Evolutionary conservation across 2,113 vertebrate species (phyloP), one percentile per base, ranked within the genome.

Genomic region (Nymphicus hollandicus): DNA sequence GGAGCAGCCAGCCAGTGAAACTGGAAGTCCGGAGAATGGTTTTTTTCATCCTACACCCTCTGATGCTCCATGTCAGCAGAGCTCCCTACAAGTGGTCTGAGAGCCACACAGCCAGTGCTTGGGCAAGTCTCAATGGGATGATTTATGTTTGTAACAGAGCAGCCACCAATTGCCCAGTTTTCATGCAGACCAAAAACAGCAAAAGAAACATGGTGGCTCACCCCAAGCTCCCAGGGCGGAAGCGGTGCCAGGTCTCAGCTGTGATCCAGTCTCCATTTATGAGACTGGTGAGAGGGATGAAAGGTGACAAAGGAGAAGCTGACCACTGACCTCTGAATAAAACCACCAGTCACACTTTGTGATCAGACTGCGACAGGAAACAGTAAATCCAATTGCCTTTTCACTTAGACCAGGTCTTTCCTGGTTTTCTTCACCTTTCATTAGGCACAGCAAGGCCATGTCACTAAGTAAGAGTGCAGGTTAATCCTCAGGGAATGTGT

Each of bases 31-130:
- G 23, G 33, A 44, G 44, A 44, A 56, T 0, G 0, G 8, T 5
- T 81, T 37, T 44, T 82, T 28, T 37, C 47, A 60, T 35, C 47
- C 47, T 1, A 1, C 9, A 22, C 44, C 12, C 24, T 63, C 33
- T 37, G 18, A 20, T 47, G 66, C 44, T 77, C 61, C 14, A 5
- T 4, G 56, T 11, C 55, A 53, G 35, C 61, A 71, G 24, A 81
- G 15, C 3, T 76, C 46, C 71, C 53, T 19, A 15, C 0, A 5
- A 33, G n/a, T 0, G 5, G 46, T 13, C 33, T 0, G 0, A 81
- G 50, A 72, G 56, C 31, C 47, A 68, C 1, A 0, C 7, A 47
- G 20, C 7, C 2, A 0, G 66, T 18, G 41, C 37, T 23, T 33
- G 55, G 44, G 55, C 14, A 68, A 78, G 12, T 9, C 47, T 55